A percentile compares a stretch with the other conserved stretches of the same genome.
phyloP scores from a whole-genome alignment of 2,888 invertebrate species.

The Tethea ocularis region DNA sequence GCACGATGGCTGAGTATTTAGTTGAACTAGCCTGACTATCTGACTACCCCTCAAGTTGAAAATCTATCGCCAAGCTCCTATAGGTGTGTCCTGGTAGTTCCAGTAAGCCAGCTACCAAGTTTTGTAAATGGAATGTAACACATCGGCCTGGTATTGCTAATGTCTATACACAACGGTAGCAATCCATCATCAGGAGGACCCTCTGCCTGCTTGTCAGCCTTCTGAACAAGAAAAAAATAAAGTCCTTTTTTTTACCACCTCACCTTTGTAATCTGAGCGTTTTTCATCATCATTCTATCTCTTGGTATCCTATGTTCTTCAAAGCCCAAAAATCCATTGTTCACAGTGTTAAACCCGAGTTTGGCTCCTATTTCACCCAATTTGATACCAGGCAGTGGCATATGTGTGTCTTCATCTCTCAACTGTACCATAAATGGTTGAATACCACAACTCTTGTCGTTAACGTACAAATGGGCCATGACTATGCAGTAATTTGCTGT shows the following conservation, averaged over 20 bases:
- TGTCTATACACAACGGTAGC: no score
- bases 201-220: no score
- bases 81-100: no score
- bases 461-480: slow-evolving; percentile 94
- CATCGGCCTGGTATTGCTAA: no score
- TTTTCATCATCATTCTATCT: slow-evolving; percentile 95
- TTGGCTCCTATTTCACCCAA: slow-evolving; percentile 98
- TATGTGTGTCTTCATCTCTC: slow-evolving; percentile 94
- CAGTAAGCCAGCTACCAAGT: no score
- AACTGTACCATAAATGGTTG: slow-evolving; percentile 97
- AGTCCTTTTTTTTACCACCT: no score
- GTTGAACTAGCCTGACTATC: no score
- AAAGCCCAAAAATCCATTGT: slow-evolving; percentile 96
- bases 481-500: slow-evolving; percentile 96
- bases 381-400: slow-evolving; percentile 93
- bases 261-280: slow-evolving; percentile 89
- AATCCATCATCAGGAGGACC: no score
- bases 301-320: slow-evolving; percentile 94
- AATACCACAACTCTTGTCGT: slow-evolving; percentile 91
- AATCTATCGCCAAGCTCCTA: neutral
- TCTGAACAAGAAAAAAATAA: no score
- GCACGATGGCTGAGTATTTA: no score
- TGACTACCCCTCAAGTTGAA: no score
- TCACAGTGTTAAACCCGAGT: slow-evolving; percentile 93
- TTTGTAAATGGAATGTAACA: no score